A percentile compares a stretch with the other conserved stretches of the same genome.
These are phyloP conservation scores for Beroe ovata DNA, from an alignment of 37 sponge, comb jelly and placozoan genomes.

Conservation along the genomic window DNA sequence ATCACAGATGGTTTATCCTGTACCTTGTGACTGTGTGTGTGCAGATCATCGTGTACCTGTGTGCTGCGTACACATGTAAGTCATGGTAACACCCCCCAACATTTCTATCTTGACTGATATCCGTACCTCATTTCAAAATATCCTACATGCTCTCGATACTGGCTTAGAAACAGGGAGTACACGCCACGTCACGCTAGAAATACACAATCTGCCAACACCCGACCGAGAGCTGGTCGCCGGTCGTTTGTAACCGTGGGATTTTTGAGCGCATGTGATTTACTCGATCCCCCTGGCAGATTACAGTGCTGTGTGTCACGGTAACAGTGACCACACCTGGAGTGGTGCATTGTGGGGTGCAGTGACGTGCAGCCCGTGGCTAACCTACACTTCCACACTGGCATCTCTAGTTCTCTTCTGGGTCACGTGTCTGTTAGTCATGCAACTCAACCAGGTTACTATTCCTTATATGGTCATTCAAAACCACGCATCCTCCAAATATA, in stretches of 20 bases:
- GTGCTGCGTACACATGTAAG: conserved; percentile 62
- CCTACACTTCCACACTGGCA: conserved; percentile 73
- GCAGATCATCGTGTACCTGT: conserved; percentile 18
- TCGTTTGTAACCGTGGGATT: background rate
- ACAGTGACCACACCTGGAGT: conserved; percentile 68
- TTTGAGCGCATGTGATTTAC: background rate
- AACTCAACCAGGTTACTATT: conserved; percentile 91
- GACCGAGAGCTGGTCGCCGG: background rate
- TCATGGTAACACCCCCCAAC: too few species aligned
- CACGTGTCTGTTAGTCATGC: conserved; percentile 75
- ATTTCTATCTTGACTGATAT: too few species aligned
- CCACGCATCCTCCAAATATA: too few species aligned
- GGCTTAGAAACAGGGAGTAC: too few species aligned
- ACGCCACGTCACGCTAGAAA: too few species aligned
- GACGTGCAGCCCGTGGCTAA: conserved; percentile 77
- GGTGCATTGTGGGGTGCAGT: conserved; percentile 69
- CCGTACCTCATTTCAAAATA: too few species aligned
- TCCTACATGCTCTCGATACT: too few species aligned
- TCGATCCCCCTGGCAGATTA: conserved; percentile 68
- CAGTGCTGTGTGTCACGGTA: conserved; percentile 67
- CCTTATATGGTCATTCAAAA: too few species aligned
- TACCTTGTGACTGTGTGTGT: conserved; percentile 44
- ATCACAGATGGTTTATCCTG: conserved; percentile 66
- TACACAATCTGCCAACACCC: conserved; percentile 15
- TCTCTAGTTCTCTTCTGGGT: conserved; percentile 82